Base-by-base conservation (phyloP, 2,797 vertebrate genomes). In the Pseudochaenichthys georgianus region DNA sequence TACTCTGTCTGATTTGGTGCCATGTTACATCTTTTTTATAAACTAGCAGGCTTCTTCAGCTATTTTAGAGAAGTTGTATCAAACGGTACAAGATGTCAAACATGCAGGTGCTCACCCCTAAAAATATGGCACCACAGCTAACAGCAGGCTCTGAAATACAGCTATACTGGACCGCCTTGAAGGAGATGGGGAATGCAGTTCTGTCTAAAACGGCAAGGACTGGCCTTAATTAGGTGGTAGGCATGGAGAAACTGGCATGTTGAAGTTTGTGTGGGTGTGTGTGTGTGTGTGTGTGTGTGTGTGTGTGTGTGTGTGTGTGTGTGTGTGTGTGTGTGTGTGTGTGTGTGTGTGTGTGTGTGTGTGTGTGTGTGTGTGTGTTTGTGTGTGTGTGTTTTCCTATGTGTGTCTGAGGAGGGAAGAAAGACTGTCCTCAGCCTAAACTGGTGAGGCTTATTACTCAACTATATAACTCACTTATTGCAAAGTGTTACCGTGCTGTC, bases 201-300 rank as follows among this genome's bases (percentile, higher is more conserved):
- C 90, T 91, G 81, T 91, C 84, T 85, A 82, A 87, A 89, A 90
- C 89, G 92, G 92, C 86, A 90, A 91, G 88, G 87, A 88, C 86
- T 86, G 80, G 83, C 80, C 84, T 91, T 95, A 94, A 95, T 95
- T 94, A 93, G 92, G 87, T 87, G 88, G 87, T 90, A 88, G 88
- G 82, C 82, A 91, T 86, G 73, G 78, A 86, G 85, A 92, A 87
- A 87, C 76, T 89, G 88, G 87, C 86, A 88, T 87, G 80, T 88
- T 89, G 86, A 87, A 82, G 76, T 77, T 60, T 85, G 57, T 62
- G 64, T 59, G 46, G 47, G 72, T 78, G 42, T 63, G 63, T 75
- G 60, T 71, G 34, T 43, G 55, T 13, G 38, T 57, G 16, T 19
- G 38, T 70, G 46, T 58, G 21, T 23, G 21, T 23, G 21, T 23